Base-by-base conservation (phyloP, 2,797 vertebrate species). In the Rhinatrema bivittatum region DNA sequence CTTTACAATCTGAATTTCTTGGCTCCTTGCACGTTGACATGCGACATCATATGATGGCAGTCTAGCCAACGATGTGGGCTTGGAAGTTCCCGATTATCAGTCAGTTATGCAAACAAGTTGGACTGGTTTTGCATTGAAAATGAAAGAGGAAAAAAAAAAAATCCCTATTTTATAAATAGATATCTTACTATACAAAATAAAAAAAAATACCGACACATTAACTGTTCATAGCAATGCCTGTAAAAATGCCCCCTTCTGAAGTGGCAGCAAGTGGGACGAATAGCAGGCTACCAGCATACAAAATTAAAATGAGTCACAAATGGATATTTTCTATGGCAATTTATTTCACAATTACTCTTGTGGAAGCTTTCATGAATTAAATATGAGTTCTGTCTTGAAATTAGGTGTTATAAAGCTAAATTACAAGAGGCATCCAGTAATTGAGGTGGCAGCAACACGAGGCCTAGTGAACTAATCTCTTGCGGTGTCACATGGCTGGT, bases 391-490 rank as follows among this genome's bases (percentile, higher is more conserved):
- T 90, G 88, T 91, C 88, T 91, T 83, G 87, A 92, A 96, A 94
- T 94, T 94, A 95, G 91, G 91, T 94, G 91, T 94, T 97, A 96
- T 93, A 87, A 91, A 90, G 91, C 91, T 95, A 97, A 98, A 98
- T 97, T 96, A 97, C 92, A 92, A 96, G 92, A 97, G 93, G 91
- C 95, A 97, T 91, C 71, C 87, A 87, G 88, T 99, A 97, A 99
- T 97, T 96, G 94, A 96, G 93, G 90, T 91, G 85, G 86, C 83
- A 84, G 88, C 88, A 88, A 94, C 90, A 89, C 72, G 76, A 73
- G 89, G 87, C 90, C 90, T 89, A 79, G 86, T 90, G 92, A 94
- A 95, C 93, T 95, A 97, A 96, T 97, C 91, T 91, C 87, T 84
- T 80, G 82, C 82, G 68, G 52, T 59, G 78, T 87, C 94, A 98